Evolutionary conservation across 2,113 vertebrate genomes (phyloP), one percentile per base, ranked within the genome.

Genomic region (Cepphus grylle): DNA sequence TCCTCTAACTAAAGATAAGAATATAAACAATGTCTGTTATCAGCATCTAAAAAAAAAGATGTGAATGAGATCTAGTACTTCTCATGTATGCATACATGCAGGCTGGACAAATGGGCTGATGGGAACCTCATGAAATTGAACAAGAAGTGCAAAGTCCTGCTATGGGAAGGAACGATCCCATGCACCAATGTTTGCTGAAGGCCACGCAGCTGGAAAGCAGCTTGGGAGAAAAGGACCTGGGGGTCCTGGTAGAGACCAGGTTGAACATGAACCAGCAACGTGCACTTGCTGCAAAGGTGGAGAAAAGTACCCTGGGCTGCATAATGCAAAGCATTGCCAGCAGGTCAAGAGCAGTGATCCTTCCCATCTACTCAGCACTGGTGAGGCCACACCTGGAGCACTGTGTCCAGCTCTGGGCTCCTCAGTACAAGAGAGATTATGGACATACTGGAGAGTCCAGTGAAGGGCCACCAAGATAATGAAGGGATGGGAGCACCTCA

Each of bases 241-340:
- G 2, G 2, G 18, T 58, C 11, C 19, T 55, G 8, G 18, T 2
- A 18, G 56, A 27, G 8, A 9, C 11, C 26, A 7, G 11, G 22
- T 12, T 36, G 50, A 49, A 11, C 1, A 0, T 0, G 5, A 20
- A 9, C 3, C 36, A 27, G 25, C 8, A 66, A 4, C 1, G 1
- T 14, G 12, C 3, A 0, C 50, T 56, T 56, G 55, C 40, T 65
- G 26, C 15, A 6, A 21, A 61, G 55, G n/a, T 29, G 12, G 16
- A 27, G 30, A 56, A 11, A 8, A 5, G 2, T 36, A 2, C 42
- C 26, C 53, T 63, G 49, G 69, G 26, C 32, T 71, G 1, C 6
- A 1, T 11, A 21, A 15, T 3, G 30, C 25, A 36, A 40, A 80
- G 26, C 5, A 8, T 8, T 59, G 18, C 15, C 27, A 71, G 23